Conservation (phyloP, 2,113 vertebrate genomes). For the Zootoca vivipara region DNA sequence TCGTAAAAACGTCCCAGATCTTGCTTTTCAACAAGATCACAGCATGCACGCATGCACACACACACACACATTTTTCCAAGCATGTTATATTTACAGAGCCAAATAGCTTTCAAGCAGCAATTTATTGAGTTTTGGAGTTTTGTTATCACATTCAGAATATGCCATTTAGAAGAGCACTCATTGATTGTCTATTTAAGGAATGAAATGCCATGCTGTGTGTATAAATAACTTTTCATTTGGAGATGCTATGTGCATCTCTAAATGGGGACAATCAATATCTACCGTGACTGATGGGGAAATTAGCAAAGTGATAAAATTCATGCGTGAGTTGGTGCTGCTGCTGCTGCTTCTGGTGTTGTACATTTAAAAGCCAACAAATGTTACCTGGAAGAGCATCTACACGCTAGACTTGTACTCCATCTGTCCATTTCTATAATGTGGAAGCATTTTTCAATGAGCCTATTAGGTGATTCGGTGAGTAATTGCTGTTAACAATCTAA, state of each 20-base stretch:
- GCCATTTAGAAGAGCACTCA: conserved; percentile 14
- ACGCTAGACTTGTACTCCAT: not conserved
- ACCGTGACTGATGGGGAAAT: conserved; percentile 36
- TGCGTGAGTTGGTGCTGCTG: conserved; percentile 21
- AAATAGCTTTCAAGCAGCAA: conserved; percentile 15
- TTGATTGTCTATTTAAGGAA: conserved; percentile 44
- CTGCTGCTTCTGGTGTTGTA: not conserved
- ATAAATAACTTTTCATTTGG: conserved; percentile 45
- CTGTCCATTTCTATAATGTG: conserved; percentile 3
- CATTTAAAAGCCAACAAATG: conserved; percentile 32
- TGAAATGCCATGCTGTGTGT: not conserved
- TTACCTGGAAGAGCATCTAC: conserved; percentile 31
- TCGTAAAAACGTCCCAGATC: not conserved
- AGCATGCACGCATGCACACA: no score
- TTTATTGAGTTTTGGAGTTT: conserved; percentile 42
- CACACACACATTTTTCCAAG: not conserved
- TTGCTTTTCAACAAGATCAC: not conserved
- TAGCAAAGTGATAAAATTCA: conserved; percentile 30
- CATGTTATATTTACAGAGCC: conserved; percentile 17
- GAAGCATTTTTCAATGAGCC: conserved; percentile 30
- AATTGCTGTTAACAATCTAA: conserved; percentile 31
- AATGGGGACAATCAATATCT: conserved; percentile 31
- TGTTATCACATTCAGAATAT: conserved; percentile 23
- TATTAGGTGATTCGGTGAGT: conserved; percentile 44
- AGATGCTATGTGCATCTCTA: conserved; percentile 36